Conservation (phyloP, 2,888 invertebrate species). For the Empis livida region DNA sequence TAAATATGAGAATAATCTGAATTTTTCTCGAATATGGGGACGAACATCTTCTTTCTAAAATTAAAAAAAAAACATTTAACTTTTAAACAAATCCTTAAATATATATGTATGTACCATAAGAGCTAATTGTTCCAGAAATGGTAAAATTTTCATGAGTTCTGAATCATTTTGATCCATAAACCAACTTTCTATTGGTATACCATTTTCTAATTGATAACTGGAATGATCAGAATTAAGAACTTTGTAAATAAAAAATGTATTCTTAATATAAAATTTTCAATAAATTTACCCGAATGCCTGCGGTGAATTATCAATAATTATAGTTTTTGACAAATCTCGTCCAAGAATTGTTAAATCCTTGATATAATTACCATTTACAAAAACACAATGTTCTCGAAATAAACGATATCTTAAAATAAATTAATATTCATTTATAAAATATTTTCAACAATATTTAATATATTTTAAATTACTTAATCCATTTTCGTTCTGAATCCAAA, state of each 20-base stretch:
- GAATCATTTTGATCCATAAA: constrained; percentile 81
- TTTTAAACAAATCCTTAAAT: background rate
- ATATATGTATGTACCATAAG: constrained; percentile 47
- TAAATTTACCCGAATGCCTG: constrained; percentile 67
- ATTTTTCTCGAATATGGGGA: constrained; percentile 81
- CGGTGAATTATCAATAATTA: constrained; percentile 79
- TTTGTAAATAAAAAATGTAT: background rate
- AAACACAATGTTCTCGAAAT: constrained; percentile 90
- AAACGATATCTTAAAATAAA: constrained; percentile 46
- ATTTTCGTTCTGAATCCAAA: constrained; percentile 74
- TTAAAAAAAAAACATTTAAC: constrained; percentile 1
- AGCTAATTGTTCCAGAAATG: constrained; percentile 78
- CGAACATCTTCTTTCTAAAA: constrained; percentile 78
- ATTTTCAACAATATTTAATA: background rate
- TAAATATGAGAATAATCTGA: constrained; percentile 76
- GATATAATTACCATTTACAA: constrained; percentile 91
- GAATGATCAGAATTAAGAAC: background rate
- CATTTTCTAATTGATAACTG: constrained; percentile 70
- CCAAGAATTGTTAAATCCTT: constrained; percentile 90
- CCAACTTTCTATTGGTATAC: constrained; percentile 96
- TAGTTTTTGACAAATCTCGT: constrained; percentile 75
- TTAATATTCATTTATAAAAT: background rate
- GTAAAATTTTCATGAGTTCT: constrained; percentile 80
- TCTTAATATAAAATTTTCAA: constrained; percentile 33
- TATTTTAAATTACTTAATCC: constrained; percentile 46